A percentile compares a stretch with the other conserved stretches of the same genome.
Evolutionary conservation across 2,888 invertebrate species (phyloP).

Genomic region (Zele albiditarsus): DNA sequence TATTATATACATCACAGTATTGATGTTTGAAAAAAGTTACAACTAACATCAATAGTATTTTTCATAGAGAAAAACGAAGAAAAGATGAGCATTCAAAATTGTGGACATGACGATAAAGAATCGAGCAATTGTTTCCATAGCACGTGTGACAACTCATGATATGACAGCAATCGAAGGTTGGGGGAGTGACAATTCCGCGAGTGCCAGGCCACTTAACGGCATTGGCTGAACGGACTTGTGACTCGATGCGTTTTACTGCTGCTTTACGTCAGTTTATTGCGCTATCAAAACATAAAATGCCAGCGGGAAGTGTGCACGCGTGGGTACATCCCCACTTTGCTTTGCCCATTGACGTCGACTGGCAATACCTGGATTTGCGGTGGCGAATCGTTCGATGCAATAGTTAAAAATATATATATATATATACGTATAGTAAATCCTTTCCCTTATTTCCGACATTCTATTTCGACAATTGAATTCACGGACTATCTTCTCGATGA

Average conservation of each 20-base stretch:
- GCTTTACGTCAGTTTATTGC: conserved; percentile 73
- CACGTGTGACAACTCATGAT: conserved; percentile 51
- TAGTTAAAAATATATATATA: background rate
- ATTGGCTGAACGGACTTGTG: conserved; percentile 72
- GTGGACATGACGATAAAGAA: background rate
- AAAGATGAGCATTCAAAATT: background rate
- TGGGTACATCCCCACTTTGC: conserved; percentile 66
- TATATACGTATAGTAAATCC: background rate
- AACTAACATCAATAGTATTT: background rate
- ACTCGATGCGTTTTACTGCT: conserved; percentile 73
- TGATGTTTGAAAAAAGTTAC: background rate
- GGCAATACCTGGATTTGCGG: conserved; percentile 58
- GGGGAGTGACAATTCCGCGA: conserved; percentile 57
- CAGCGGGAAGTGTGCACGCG: conserved; percentile 68
- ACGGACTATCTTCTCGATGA: background rate
- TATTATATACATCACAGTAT: background rate
- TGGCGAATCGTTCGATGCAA: conserved; percentile 24
- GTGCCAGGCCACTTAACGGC: conserved; percentile 69
- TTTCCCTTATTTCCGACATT: background rate
- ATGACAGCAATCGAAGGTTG: conserved; percentile 53
- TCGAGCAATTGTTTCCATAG: background rate
- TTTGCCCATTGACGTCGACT: conserved; percentile 56
- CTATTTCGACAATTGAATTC: background rate
- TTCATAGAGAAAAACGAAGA: background rate
- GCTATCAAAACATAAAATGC: conserved; percentile 73